phyloP scores from a whole-genome alignment of 2,113 vertebrate species.

The Gobio gobio region DNA sequence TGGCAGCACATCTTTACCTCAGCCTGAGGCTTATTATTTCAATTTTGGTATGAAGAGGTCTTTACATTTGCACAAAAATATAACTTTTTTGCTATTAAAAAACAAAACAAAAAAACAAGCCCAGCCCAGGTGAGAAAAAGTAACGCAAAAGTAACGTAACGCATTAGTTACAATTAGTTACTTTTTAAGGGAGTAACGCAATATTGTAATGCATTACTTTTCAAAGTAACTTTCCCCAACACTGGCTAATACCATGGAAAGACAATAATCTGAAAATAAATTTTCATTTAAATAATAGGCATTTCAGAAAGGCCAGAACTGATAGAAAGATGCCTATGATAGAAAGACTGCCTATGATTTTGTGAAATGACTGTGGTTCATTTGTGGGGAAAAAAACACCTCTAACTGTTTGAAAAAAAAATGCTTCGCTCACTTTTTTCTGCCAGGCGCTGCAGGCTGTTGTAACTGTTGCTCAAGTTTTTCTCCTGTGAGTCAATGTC shows the following conservation, averaged over 20 bases:
- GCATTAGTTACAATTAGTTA: no score
- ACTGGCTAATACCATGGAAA: neutral
- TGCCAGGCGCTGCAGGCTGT: constrained; percentile 76
- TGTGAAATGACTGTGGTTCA: neutral
- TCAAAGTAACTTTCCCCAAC: no score
- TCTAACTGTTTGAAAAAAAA: constrained; percentile 57
- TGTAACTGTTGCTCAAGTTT: constrained; percentile 69
- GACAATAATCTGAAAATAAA: neutral
- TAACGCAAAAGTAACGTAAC: no score
- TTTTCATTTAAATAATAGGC: neutral
- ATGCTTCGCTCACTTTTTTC: constrained; percentile 74
- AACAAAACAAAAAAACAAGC: no score
- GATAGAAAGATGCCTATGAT: neutral
- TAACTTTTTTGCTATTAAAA: no score
- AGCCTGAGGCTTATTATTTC: no score
- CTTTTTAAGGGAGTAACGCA: no score
- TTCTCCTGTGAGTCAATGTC: constrained; percentile 64
- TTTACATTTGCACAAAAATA: no score
- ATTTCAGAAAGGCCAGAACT: neutral
- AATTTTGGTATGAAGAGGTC: no score
- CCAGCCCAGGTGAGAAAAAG: no score
- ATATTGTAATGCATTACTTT: no score
- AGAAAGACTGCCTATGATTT: neutral
- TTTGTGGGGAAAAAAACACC: neutral
- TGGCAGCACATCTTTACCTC: no score